Evolutionary conservation across 2,797 vertebrate species (phyloP), one percentile per base, ranked within the genome.

Genomic region (Vireo griseus): DNA sequence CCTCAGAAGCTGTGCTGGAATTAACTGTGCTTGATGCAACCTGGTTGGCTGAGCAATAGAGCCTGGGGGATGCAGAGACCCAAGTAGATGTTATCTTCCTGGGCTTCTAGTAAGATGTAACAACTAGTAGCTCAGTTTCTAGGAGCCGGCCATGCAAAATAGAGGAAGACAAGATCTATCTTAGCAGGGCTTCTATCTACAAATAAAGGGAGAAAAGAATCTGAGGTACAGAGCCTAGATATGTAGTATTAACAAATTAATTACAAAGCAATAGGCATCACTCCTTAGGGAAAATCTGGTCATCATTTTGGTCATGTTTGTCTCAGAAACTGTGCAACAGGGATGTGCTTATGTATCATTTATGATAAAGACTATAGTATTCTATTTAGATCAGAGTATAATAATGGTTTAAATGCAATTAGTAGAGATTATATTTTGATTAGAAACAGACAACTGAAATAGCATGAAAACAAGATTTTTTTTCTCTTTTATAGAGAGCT

Each of bases 21-120:
- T 62, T 22, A 72, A 28, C 33, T 48, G 24, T 67, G 31, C 50
- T 83, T 21, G 2, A 5, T 86, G 28, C 37, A 42, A 10, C 33
- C 67, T 67, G 17, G 16, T 50, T 80, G 52, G 55, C 58, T 90
- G 33, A 76, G 67, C 76, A 72, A 31, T 88, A 86, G 71, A 31
- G 44, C 65, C 61, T 16, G 7, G 62, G 51, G 76, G 39, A 31
- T 79, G 29, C 35, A 65, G 58, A 73, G 42, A 66, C 55, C 18
- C 22, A 44, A 76, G 39, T 44, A 47, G 8, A 15, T 47, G 11
- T 65, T 77, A 6, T 74, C 44, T 75, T 67, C 48, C 45, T 62
- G 50, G 22, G n/a, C 12, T 29, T 3, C 1, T 44, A 77, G 14
- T 33, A 62, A 73, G 33, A 33, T 2, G 1, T 22, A 51, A 4